Percentiles rank a stretch among this genome's conserved stretches.
Evolutionary conservation across 1,140 invertebrate species (phyloP).

Genomic region (Drosophila asahinai): DNA sequence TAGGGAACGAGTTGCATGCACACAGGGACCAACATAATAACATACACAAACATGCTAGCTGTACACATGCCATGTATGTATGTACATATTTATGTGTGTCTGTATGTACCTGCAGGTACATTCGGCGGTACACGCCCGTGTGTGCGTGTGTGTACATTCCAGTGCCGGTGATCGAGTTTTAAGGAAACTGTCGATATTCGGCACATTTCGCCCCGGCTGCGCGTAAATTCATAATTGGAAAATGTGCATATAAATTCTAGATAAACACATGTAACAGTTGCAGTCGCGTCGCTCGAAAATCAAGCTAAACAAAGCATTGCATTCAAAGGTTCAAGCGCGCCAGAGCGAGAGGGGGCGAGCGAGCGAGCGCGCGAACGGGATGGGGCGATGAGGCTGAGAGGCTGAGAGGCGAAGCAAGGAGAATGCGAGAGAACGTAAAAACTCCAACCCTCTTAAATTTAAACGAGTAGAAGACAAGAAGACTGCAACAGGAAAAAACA

Average conservation of each 20-base stretch:
- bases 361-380: conserved; percentile 28
- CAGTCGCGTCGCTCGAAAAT: conserved; percentile 58
- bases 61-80: not conserved
- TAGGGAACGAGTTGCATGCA: conserved; percentile 34
- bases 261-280: conserved; percentile 78
- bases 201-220: not conserved
- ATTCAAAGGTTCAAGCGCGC: conserved; percentile 61
- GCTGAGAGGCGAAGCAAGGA: conserved; percentile 47
- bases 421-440: conserved; percentile 68
- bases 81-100: conserved; percentile 1
- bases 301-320: conserved; percentile 74
- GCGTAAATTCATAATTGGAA: conserved; percentile 58
- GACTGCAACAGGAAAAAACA: conserved; percentile 69
- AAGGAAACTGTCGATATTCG: conserved; percentile 14
- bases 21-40: conserved; percentile 7
- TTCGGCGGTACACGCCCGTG: conserved; percentile 2
- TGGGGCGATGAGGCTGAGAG: conserved; percentile 10
- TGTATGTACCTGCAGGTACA: conserved; percentile 18
- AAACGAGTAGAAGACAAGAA: conserved; percentile 74
- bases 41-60: conserved; percentile 6
- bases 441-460: conserved; percentile 77
- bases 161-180: conserved; percentile 33
- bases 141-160: conserved; percentile 7
- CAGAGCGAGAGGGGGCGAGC: conserved; percentile 26
- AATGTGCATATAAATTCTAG: conserved; percentile 69